These are phyloP conservation scores for Hermodice carunculata DNA, from an alignment of 2,888 invertebrate genomes.

Conservation along the genomic window DNA sequence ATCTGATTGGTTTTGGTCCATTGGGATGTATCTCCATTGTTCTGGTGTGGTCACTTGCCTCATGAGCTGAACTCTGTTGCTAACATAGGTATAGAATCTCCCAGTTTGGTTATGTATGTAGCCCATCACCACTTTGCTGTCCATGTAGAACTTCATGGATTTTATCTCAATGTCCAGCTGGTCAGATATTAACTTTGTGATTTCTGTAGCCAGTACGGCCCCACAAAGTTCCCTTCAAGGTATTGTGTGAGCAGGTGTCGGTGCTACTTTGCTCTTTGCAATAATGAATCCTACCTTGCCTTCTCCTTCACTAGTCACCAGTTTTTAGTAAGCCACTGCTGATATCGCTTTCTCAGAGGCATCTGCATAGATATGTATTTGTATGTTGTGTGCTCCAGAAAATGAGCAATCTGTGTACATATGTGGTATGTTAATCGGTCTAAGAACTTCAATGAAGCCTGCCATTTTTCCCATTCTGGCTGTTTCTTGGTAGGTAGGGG, in stretches of 20 bases:
- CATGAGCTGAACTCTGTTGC: conserved; percentile 22
- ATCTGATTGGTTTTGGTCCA: conserved; percentile 26
- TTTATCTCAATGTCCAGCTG: background rate
- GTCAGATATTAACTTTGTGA: background rate
- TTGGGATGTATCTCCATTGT: conserved; percentile 23
- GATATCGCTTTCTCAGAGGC: too few species aligned
- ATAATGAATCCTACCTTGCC: background rate
- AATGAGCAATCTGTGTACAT: too few species aligned
- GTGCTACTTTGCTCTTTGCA: background rate
- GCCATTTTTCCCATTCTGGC: too few species aligned
- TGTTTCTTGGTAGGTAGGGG: too few species aligned
- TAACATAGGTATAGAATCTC: conserved; percentile 27
- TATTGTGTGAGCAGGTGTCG: background rate
- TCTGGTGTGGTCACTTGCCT: background rate
- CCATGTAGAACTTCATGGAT: background rate
- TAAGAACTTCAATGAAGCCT: too few species aligned
- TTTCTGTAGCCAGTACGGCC: background rate
- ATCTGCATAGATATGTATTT: too few species aligned
- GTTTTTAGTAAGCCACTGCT: too few species aligned
- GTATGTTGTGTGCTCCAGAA: too few species aligned
- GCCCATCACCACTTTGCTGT: conserved; percentile 10
- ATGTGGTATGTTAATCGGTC: too few species aligned
- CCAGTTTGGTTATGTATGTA: background rate
- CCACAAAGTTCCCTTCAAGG: background rate
- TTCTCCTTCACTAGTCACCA: too few species aligned